Base-by-base conservation (phyloP, 2,888 invertebrate genomes). In the Kuschelorhynchus macadamiae region DNA sequence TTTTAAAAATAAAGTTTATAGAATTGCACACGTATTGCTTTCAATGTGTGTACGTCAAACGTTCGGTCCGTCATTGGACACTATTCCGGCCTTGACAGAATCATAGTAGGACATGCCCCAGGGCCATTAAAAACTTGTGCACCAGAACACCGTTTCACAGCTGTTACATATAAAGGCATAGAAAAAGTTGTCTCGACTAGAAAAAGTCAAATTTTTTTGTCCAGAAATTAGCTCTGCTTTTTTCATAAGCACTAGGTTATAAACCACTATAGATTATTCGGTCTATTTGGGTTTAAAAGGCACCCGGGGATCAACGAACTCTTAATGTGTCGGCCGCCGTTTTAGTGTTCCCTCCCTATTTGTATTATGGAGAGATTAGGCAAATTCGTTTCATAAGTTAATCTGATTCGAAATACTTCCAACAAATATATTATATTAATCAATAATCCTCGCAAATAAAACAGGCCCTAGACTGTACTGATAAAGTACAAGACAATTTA, bases 141-240 rank as follows among this genome's bases (percentile, higher is more conserved):
- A 44, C 44, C 65, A 65, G 50, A 59, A 52, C 65, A 50, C 42
- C 59, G 59, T 50, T 59, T 17, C 52, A 59, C 59, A 65, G 65
- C 65, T 65, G 59, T 59, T 65, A 46, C 44, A 53, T 52, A 25
- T 59, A 65, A 52, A 36, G 50, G 59, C 36, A 59, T 32, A 59
- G 2, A 55, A 63, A 63, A 63, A 63, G 21, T 55, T 17, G 63
- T 63, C 55, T 56, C 52, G 44, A 42, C 56, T 21, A 21, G 30
- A 57, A 33, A 62, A 62, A 52, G 32, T 12, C 12, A 18, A 32
- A 32, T 16, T 32, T 62, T 62, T 62, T 62, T 62, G 52, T 62
- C n/a, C 9, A 50, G 20, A 41, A 60, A 60, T 50, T 60, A 60
- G 60, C 39, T 50, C 5, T 1, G 7, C 5, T 49, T 49, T 49